Conservation (phyloP, 2,888 invertebrate genomes). For the Mimumesa dahlbomi region DNA sequence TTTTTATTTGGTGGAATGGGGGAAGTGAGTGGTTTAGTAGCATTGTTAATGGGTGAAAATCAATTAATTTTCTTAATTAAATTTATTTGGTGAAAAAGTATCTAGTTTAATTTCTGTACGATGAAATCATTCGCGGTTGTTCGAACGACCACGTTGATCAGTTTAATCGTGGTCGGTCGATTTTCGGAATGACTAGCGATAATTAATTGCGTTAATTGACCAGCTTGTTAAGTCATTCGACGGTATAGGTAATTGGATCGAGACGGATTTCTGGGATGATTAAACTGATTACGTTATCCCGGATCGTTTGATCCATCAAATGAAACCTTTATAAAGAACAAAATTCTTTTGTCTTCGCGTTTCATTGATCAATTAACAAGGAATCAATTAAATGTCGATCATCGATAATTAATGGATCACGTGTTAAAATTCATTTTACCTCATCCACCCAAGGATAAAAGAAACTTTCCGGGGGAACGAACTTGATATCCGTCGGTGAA, state of each 20-base stretch:
- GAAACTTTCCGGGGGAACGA: too few relatives aligned
- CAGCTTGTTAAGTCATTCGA: constrained; percentile 31
- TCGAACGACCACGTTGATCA: constrained; percentile 16
- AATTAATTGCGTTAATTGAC: constrained; percentile 28
- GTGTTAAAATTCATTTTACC: too few relatives aligned
- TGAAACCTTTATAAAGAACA: too few relatives aligned
- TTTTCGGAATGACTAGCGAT: constrained; percentile 29
- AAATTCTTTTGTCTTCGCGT: too few relatives aligned
- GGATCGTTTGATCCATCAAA: background rate
- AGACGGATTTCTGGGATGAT: constrained; percentile 4
- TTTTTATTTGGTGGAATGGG: too few relatives aligned
- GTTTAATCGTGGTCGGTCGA: constrained; percentile 27
- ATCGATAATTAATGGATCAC: too few relatives aligned
- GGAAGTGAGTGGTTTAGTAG: too few relatives aligned
- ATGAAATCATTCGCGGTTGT: background rate
- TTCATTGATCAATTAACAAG: too few relatives aligned
- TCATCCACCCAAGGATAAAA: too few relatives aligned
- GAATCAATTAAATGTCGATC: too few relatives aligned
- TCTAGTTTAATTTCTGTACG: constrained; percentile 12
- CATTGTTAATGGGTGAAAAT: too few relatives aligned
- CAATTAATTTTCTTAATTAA: constrained; percentile 7
- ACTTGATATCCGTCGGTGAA: too few relatives aligned
- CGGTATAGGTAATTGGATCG: constrained; percentile 30
- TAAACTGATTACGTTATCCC: background rate
- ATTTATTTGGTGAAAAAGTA: constrained; percentile 23